A percentile compares a stretch with the other conserved stretches of the same genome.
These are phyloP conservation scores for Ptilorrhoa leucosticta DNA, from an alignment of 2,113 vertebrate genomes.

Conservation along the genomic window DNA sequence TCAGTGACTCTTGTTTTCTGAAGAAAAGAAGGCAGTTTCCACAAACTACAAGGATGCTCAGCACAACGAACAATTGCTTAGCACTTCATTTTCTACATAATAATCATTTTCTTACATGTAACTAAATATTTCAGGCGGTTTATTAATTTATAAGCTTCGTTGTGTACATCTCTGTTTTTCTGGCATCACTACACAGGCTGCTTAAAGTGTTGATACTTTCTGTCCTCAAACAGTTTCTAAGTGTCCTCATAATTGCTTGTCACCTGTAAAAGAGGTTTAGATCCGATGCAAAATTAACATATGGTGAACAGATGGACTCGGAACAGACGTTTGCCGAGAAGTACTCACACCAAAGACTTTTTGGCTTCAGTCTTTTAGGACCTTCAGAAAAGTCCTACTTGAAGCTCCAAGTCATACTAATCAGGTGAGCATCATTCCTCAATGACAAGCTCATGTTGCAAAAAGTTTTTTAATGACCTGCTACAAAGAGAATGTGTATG, in stretches of 20 bases:
- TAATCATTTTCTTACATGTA: constrained; percentile 49
- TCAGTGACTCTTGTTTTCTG: neutral
- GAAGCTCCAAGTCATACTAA: constrained; percentile 50
- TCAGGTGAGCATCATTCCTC: constrained; percentile 34
- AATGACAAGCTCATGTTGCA: neutral
- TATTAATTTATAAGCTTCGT: constrained; percentile 66
- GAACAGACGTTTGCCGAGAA: constrained; percentile 64
- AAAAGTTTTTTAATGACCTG: neutral
- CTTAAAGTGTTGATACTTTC: constrained; percentile 49
- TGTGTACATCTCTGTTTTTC: constrained; percentile 12
- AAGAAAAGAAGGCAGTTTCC: neutral
- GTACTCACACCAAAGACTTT: constrained; percentile 63
- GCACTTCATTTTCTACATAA: constrained; percentile 42
- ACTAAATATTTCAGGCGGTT: constrained; percentile 63
- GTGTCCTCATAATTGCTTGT: constrained; percentile 74
- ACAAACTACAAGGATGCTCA: neutral
- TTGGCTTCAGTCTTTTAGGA: constrained; percentile 62
- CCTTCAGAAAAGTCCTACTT: constrained; percentile 50
- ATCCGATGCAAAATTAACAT: constrained; percentile 70
- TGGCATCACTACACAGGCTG: constrained; percentile 56
- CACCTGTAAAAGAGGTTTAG: constrained; percentile 74
- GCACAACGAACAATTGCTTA: constrained; percentile 52
- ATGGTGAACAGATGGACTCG: constrained; percentile 73
- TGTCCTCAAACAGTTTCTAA: constrained; percentile 68
- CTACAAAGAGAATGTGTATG: neutral